Conservation (phyloP, 2,113 vertebrate genomes). For the Barnardius zonarius region DNA sequence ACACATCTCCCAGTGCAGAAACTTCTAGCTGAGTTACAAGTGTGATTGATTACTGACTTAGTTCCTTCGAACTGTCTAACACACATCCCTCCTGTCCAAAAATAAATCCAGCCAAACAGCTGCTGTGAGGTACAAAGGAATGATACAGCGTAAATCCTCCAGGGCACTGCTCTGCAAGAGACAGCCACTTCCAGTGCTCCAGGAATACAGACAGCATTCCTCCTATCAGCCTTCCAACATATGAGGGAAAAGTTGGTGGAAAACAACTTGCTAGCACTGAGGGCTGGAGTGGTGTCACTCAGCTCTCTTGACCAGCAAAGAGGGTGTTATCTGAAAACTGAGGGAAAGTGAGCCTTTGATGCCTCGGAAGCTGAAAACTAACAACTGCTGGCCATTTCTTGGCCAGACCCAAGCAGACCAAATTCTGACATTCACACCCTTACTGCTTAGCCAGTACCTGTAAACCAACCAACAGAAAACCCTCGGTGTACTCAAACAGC, state of each 20-base stretch:
- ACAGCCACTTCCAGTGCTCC: not conserved
- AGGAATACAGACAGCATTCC: not conserved
- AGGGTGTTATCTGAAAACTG: not conserved
- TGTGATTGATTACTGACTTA: constrained; percentile 14
- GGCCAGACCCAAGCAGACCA: not conserved
- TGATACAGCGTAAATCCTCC: not conserved
- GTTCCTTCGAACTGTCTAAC: constrained; percentile 1
- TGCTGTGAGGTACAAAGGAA: constrained; percentile 28
- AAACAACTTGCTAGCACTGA: not conserved
- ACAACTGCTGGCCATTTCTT: not conserved
- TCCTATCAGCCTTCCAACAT: not conserved
- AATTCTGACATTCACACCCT: not conserved
- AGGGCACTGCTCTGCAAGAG: not conserved
- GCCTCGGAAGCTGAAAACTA: not conserved
- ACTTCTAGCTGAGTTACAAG: constrained; percentile 19
- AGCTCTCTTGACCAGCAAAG: not conserved
- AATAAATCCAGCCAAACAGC: constrained; percentile 27
- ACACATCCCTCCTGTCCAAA: not conserved
- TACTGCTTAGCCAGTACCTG: not conserved
- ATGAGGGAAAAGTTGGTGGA: not conserved
- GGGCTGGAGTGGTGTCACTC: not conserved
- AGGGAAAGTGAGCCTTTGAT: not conserved
- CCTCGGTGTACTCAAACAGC: not conserved
- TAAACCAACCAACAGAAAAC: not conserved
- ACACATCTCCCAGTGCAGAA: not conserved